phyloP scores from a whole-genome alignment of 2,888 invertebrate species.

The Craniophora ligustri region DNA sequence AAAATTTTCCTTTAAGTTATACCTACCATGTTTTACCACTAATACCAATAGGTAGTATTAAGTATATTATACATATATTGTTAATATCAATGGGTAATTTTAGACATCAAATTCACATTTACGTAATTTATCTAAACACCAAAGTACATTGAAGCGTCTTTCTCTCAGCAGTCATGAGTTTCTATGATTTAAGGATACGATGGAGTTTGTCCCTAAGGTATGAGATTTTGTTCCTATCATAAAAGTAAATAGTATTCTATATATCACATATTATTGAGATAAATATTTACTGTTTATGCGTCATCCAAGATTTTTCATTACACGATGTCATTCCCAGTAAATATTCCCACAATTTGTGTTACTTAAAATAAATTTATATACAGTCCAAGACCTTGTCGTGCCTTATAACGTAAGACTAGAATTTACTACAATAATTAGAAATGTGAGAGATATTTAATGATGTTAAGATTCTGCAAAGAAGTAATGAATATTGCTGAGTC shows the following conservation, averaged over 20 bases:
- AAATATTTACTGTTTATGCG: conserved; percentile 76
- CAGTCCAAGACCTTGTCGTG: conserved; percentile 81
- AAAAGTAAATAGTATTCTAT: conserved; percentile 76
- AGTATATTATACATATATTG: conserved; percentile 59
- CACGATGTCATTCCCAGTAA: conserved; percentile 66
- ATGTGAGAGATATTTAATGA: conserved; percentile 73
- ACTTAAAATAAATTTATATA: conserved; percentile 80
- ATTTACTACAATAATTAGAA: conserved; percentile 83
- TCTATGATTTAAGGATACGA: conserved; percentile 62
- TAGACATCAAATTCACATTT: conserved; percentile 78
- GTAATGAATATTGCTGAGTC: conserved; percentile 60
- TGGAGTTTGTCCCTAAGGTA: conserved; percentile 67
- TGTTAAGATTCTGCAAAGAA: conserved; percentile 62
- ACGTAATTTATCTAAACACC: conserved; percentile 70
- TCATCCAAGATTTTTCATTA: conserved; percentile 51
- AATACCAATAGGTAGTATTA: conserved; percentile 61
- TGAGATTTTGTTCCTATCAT: conserved; percentile 80
- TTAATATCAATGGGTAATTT: conserved; percentile 65
- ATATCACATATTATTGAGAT: conserved; percentile 84
- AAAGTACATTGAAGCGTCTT: conserved; percentile 68
- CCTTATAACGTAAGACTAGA: conserved; percentile 87
- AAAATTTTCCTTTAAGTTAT: conserved; percentile 32
- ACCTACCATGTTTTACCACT: conserved; percentile 51
- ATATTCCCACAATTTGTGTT: conserved; percentile 77
- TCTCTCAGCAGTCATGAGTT: conserved; percentile 68